These are phyloP conservation scores for Trachelus troglodyta DNA, from an alignment of 2,888 invertebrate species.

Conservation along the genomic window DNA sequence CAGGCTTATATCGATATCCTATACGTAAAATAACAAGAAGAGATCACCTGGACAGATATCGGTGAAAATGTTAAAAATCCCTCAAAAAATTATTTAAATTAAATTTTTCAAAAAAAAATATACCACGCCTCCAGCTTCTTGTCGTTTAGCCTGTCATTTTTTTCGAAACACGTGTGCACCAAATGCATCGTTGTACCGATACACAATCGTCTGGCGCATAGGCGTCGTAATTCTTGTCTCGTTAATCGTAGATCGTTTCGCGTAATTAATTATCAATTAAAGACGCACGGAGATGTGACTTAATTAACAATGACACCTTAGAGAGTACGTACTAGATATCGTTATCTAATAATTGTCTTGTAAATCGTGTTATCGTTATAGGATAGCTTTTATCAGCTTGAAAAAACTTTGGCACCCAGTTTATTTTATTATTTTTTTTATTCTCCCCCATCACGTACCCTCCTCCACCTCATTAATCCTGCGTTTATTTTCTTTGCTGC, in stretches of 20 bases:
- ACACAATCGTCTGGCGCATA: background rate
- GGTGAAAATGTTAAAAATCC: too few species aligned
- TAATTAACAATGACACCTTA: background rate
- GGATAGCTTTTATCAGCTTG: background rate
- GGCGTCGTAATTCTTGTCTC: background rate
- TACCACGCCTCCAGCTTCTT: background rate
- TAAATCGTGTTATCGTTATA: background rate
- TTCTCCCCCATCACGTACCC: background rate
- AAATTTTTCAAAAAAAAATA: background rate
- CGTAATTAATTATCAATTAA: background rate
- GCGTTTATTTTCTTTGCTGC: background rate
- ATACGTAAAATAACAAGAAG: too few species aligned
- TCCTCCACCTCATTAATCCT: background rate
- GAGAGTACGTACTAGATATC: background rate
- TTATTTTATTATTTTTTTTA: background rate
- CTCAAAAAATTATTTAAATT: too few species aligned
- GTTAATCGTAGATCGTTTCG: background rate
- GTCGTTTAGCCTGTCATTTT: background rate
- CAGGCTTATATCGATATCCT: too few species aligned
- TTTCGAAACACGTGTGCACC: background rate
- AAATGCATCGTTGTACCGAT: background rate
- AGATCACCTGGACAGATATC: too few species aligned
- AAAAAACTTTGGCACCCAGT: background rate
- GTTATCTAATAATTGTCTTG: background rate
- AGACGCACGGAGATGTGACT: background rate